A percentile compares a stretch with the other conserved stretches of the same genome.
These are phyloP conservation scores for Lacerta bilineata DNA, from an alignment of 2,797 vertebrate species.

Conservation along the genomic window DNA sequence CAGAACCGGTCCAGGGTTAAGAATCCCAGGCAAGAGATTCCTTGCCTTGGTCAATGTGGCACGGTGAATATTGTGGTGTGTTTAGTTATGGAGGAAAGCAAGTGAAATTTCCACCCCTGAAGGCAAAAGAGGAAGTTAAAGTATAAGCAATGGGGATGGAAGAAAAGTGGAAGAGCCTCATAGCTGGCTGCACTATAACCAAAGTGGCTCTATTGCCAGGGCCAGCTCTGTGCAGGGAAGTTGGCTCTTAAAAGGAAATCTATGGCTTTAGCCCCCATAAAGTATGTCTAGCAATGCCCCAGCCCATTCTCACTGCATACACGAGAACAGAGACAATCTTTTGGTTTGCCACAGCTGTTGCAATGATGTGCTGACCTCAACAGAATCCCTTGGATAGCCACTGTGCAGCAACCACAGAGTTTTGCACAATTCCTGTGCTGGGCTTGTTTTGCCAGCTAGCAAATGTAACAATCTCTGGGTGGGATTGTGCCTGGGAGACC, in stretches of 20 bases:
- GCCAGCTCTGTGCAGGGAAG: not conserved
- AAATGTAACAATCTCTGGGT: slow-evolving; percentile 9
- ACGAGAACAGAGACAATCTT: not conserved
- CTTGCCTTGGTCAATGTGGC: not conserved
- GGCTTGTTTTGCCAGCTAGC: slow-evolving; percentile 23
- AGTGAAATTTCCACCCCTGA: not conserved
- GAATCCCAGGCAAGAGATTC: not conserved
- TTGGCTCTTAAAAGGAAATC: not conserved
- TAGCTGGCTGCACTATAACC: not conserved
- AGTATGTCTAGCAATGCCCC: not conserved
- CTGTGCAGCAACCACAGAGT: not conserved
- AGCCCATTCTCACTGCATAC: not conserved
- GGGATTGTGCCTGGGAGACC: slow-evolving; percentile 20
- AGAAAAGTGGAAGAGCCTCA: not conserved
- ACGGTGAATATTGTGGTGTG: not conserved
- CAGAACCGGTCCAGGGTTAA: slow-evolving; percentile 31
- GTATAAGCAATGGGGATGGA: not conserved
- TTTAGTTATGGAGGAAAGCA: not conserved
- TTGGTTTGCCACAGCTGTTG: not conserved
- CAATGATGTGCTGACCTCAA: not conserved
- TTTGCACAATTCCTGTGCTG: not conserved
- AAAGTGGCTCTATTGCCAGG: not conserved
- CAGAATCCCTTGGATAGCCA: not conserved
- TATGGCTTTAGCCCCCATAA: no score
- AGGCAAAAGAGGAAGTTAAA: not conserved